These are phyloP conservation scores for Limnephilus auricula DNA, from an alignment of 2,888 invertebrate genomes.

Conservation along the genomic window DNA sequence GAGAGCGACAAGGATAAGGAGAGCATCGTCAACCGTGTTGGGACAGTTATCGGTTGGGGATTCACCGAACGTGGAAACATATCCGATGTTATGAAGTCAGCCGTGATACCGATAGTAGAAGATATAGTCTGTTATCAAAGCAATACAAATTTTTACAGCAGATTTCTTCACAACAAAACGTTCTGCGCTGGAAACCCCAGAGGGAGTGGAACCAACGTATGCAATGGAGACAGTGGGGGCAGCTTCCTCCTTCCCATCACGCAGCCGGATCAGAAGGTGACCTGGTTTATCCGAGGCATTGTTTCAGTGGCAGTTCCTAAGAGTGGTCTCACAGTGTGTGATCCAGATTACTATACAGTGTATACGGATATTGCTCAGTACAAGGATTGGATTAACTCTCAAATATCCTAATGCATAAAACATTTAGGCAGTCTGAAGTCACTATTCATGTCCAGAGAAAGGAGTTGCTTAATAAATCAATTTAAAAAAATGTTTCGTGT, in stretches of 20 bases:
- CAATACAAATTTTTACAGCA: slow-evolving; percentile 56
- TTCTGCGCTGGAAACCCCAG: slow-evolving; percentile 60
- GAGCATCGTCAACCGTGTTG: slow-evolving; percentile 49
- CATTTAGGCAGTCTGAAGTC: neutral
- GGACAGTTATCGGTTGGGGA: slow-evolving; percentile 57
- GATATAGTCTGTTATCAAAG: slow-evolving; percentile 56
- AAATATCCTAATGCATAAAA: neutral
- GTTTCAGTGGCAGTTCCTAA: slow-evolving; percentile 57
- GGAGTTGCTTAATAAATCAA: neutral
- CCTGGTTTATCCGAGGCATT: slow-evolving; percentile 60
- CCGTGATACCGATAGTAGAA: slow-evolving; percentile 53
- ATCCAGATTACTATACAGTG: slow-evolving; percentile 56
- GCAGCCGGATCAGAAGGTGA: slow-evolving; percentile 49
- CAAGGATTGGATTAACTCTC: slow-evolving; percentile 47
- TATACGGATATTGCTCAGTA: slow-evolving; percentile 62
- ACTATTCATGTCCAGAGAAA: neutral
- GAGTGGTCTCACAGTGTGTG: slow-evolving; percentile 41
- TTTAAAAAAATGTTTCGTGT: no score
- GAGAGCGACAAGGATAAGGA: slow-evolving; percentile 50
- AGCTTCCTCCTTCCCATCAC: slow-evolving; percentile 53
- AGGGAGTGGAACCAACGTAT: slow-evolving; percentile 55
- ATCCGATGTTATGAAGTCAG: slow-evolving; percentile 42
- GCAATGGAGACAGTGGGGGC: slow-evolving; percentile 63
- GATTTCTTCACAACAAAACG: slow-evolving; percentile 51
- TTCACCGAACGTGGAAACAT: slow-evolving; percentile 46